Conservation (phyloP, 2,113 vertebrate genomes). For the Myocastor coypus region DNA sequence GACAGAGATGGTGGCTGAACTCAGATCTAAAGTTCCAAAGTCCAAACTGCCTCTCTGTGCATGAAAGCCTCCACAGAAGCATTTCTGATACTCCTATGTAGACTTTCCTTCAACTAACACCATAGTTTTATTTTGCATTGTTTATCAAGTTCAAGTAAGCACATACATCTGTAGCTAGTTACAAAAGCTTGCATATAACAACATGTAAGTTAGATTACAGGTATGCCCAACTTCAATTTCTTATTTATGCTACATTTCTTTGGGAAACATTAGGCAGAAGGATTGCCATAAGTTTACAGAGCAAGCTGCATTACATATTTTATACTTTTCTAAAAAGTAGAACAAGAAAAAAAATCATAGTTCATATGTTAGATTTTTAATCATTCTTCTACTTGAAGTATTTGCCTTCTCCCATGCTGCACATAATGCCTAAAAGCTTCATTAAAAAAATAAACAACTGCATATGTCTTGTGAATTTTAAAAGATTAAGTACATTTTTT, state of each 20-base stretch:
- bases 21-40: neutral
- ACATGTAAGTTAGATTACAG: neutral
- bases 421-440: neutral
- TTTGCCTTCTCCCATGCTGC: neutral
- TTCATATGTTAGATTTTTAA: conserved; percentile 32
- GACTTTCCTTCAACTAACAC: conserved; percentile 34
- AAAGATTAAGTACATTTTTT: neutral
- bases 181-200: neutral
- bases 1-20: neutral
- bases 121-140: neutral
- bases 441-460: neutral
- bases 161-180: neutral
- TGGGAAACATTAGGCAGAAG: conserved; percentile 47
- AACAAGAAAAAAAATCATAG: conserved; percentile 15
- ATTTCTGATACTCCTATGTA: neutral
- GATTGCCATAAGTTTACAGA: neutral
- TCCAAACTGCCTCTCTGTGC: neutral
- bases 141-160: conserved; percentile 37
- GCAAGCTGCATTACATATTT: neutral
- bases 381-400: neutral
- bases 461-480: neutral
- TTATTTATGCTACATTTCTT: conserved; percentile 11
- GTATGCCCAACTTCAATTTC: neutral
- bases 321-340: neutral
- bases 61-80: neutral